These are phyloP conservation scores for Sylvia atricapilla DNA, from an alignment of 2,113 vertebrate genomes.

Conservation along the genomic window DNA sequence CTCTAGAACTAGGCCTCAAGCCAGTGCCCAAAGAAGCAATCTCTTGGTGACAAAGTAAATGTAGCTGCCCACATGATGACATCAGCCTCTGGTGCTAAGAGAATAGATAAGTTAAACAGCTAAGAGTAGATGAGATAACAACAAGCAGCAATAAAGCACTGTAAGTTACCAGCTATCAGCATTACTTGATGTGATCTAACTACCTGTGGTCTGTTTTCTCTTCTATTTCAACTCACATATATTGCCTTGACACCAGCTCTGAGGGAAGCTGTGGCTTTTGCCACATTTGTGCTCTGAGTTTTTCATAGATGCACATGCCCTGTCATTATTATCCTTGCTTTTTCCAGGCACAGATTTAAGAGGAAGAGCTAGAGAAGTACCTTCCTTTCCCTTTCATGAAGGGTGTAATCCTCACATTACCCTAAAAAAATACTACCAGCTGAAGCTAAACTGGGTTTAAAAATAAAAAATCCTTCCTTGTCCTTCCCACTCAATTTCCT, in stretches of 20 bases:
- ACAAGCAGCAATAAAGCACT: background rate
- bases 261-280: background rate
- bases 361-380: background rate
- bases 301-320: background rate
- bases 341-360: background rate
- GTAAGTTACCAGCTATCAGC: background rate
- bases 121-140: background rate
- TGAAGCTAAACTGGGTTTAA: background rate
- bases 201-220: background rate
- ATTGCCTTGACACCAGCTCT: background rate
- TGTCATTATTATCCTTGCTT: background rate
- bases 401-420: background rate
- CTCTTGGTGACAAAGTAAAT: background rate
- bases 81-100: background rate
- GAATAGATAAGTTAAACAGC: background rate
- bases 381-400: background rate
- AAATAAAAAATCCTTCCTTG: background rate
- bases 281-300: rapidly evolving
- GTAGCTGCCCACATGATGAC: background rate
- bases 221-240: background rate
- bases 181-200: background rate
- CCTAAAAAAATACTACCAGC: background rate
- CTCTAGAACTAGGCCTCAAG: background rate
- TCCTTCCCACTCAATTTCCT: background rate
- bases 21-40: background rate